Evolutionary conservation across 53 echinoderm and acorn worm species (phyloP).

Genomic region (Crossaster papposus): DNA sequence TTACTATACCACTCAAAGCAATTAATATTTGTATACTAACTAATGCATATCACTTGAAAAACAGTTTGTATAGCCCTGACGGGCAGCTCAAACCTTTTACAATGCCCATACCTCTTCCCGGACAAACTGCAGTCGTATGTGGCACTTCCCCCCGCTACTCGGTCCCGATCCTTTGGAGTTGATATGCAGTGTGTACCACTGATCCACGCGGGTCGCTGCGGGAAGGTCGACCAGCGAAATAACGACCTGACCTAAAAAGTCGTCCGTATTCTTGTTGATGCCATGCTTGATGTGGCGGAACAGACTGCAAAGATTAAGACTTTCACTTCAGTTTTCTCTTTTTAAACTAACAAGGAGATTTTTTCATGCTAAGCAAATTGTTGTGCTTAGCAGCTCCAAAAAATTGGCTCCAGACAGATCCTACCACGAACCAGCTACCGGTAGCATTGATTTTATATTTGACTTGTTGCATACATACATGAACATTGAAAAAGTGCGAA

Average conservation of each 20-base stretch:
- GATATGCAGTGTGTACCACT: constrained; percentile 86
- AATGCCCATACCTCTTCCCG: constrained; percentile 72
- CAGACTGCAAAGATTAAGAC: constrained; percentile 57
- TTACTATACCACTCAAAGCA: no score
- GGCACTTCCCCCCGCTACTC: constrained; percentile 68
- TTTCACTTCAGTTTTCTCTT: background rate
- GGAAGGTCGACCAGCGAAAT: constrained; percentile 86
- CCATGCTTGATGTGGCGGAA: constrained; percentile 97
- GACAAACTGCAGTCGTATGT: constrained; percentile 80
- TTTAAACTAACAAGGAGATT: background rate
- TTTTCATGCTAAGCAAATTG: background rate
- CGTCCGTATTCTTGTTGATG: constrained; percentile 87
- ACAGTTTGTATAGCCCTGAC: background rate
- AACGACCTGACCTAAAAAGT: constrained; percentile 87
- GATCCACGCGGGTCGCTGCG: constrained; percentile 67
- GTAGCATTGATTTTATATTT: no score
- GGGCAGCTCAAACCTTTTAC: background rate
- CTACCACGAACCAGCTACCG: no score
- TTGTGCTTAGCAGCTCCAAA: background rate
- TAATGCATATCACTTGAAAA: no score
- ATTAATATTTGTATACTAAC: no score
- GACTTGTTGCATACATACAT: no score
- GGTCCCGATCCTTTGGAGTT: constrained; percentile 31
- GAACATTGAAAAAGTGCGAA: no score
- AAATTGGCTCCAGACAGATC: no score